Conservation (phyloP, 2,797 vertebrate genomes). For the Uromys caudimaculatus region DNA sequence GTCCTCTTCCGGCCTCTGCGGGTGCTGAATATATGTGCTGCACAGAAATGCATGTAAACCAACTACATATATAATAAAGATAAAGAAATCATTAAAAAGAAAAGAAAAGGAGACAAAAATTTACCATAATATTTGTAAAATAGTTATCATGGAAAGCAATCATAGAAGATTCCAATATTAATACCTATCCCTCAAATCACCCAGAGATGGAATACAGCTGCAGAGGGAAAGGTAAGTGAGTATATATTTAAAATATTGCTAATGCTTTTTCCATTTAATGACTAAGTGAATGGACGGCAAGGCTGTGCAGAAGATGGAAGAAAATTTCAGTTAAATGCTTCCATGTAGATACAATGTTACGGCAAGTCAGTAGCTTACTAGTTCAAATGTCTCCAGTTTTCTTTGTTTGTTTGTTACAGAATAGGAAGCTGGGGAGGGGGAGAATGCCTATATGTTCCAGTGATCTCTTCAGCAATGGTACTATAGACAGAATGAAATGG, state of each 20-base stretch:
- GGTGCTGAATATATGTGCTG: neutral
- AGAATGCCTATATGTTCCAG: neutral
- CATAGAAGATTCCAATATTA: neutral
- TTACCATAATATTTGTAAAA: neutral
- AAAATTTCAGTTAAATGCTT: neutral
- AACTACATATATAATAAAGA: neutral
- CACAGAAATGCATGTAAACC: neutral
- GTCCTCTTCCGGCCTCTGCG: neutral
- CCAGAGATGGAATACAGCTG: too few species aligned
- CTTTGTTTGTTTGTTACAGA: neutral
- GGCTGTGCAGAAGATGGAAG: neutral
- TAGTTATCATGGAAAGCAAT: neutral
- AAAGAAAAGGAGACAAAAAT: neutral
- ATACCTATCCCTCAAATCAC: neutral
- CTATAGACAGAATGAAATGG: neutral
- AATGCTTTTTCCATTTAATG: neutral
- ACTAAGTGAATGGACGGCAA: neutral
- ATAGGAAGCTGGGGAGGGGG: neutral
- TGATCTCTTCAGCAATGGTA: neutral
- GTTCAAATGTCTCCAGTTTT: neutral
- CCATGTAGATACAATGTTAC: neutral
- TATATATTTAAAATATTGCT: neutral
- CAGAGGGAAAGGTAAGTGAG: neutral
- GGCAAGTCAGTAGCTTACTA: neutral
- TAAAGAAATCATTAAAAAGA: neutral